phyloP scores from a whole-genome alignment of 2,113 vertebrate species.

The Uria lomvia region DNA sequence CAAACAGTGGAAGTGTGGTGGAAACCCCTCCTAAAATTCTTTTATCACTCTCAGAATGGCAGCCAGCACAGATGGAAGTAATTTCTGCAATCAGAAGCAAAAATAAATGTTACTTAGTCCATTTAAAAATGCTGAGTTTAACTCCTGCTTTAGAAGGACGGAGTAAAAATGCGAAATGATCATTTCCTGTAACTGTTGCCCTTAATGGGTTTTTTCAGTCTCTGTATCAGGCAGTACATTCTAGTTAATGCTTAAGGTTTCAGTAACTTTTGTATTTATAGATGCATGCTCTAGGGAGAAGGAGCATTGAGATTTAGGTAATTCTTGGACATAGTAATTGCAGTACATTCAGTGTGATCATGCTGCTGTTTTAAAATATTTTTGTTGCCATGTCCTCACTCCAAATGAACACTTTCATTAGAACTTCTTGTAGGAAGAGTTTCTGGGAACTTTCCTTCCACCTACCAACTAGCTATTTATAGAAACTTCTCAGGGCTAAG shows the following conservation, averaged over 20 bases:
- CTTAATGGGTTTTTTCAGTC: conserved; percentile 49
- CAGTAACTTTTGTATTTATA: conserved; percentile 38
- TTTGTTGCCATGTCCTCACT: not conserved
- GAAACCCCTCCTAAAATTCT: not conserved
- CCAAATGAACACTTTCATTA: not conserved
- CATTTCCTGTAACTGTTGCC: conserved; percentile 75
- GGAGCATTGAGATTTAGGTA: not conserved
- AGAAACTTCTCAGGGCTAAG: not conserved
- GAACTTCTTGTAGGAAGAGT: not conserved
- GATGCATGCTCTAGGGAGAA: conserved; percentile 15
- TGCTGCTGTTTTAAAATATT: not conserved
- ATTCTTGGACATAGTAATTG: not conserved
- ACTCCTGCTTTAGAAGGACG: conserved; percentile 51
- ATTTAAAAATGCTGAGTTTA: conserved; percentile 8
- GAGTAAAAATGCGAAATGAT: conserved; percentile 73
- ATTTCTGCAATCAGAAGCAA: not conserved
- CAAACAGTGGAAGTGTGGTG: not conserved
- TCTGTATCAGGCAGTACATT: conserved; percentile 42
- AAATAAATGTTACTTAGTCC: not conserved
- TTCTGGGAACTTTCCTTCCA: conserved; percentile 4
- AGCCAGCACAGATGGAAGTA: not conserved
- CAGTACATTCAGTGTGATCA: not conserved
- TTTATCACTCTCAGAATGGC: not conserved
- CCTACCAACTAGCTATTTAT: not conserved
- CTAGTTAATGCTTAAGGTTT: conserved; percentile 68